A percentile compares a stretch with the other conserved stretches of the same genome.
Evolutionary conservation across 2,888 invertebrate genomes (phyloP).

Genomic region (Acheta domesticus): DNA sequence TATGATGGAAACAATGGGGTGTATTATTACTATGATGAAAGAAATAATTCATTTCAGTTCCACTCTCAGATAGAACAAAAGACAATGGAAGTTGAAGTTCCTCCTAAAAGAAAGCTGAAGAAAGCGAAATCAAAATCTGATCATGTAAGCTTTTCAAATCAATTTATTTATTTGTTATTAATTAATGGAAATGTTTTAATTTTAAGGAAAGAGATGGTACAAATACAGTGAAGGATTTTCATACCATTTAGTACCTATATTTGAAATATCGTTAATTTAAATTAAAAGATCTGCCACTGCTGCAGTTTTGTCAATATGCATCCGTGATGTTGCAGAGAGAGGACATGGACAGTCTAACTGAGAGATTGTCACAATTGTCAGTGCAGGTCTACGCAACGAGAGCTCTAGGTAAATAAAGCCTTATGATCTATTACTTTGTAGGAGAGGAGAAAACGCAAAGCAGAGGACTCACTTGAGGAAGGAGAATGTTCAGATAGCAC

Average conservation of each 20-base stretch:
- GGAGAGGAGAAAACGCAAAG: constrained; percentile 36
- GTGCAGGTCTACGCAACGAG: constrained; percentile 54
- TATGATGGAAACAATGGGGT: constrained; percentile 83
- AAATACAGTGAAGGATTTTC: no score
- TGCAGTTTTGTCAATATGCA: constrained; percentile 24
- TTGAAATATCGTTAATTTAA: no score
- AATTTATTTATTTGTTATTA: constrained; percentile 19
- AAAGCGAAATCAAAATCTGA: constrained; percentile 37
- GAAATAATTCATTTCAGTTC: constrained; percentile 70
- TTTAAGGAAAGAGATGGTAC: no score
- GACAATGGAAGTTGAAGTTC: constrained; percentile 19
- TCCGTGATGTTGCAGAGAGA: constrained; percentile 11
- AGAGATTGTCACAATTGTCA: constrained; percentile 47
- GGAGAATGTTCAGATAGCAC: constrained; percentile 40
- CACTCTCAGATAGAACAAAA: constrained; percentile 66
- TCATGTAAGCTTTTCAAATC: constrained; percentile 38
- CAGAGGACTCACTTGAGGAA: constrained; percentile 39
- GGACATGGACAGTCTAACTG: constrained; percentile 46
- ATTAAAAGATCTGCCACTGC: constrained; percentile 20
- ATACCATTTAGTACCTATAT: no score
- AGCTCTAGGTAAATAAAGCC: constrained; percentile 53
- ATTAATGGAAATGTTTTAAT: no score
- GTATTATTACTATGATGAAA: constrained; percentile 78
- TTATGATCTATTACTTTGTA: constrained; percentile 36
- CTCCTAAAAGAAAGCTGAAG: constrained; percentile 49